Evolutionary conservation across 2,797 vertebrate species (phyloP).

Genomic region (Cephalopachus bancanus): DNA sequence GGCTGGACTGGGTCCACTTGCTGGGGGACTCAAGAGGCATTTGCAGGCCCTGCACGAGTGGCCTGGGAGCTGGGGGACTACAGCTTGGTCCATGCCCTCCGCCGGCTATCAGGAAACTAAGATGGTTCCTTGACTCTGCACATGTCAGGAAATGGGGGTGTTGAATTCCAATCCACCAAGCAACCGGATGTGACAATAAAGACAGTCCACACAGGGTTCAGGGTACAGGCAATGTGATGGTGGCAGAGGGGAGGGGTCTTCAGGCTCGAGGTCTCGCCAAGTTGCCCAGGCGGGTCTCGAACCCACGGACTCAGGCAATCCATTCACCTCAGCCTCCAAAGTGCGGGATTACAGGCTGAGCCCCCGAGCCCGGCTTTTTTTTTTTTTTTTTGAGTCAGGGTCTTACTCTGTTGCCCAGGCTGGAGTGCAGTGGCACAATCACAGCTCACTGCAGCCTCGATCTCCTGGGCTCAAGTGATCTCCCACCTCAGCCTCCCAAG

Average conservation of each 20-base stretch:
- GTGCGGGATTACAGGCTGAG: too few relatives aligned
- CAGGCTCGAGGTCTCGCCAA: neutral
- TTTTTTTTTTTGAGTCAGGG: too few relatives aligned
- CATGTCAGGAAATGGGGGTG: neutral
- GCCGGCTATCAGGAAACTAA: neutral
- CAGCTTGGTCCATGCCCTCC: neutral
- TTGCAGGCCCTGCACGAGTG: neutral
- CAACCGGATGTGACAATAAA: neutral
- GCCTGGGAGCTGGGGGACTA: neutral
- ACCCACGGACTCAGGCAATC: too few relatives aligned
- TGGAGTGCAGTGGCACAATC: too few relatives aligned
- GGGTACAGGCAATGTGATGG: fast-evolving
- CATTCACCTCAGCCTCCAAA: too few relatives aligned
- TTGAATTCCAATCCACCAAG: neutral
- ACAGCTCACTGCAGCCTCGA: too few relatives aligned
- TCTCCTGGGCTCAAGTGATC: too few relatives aligned
- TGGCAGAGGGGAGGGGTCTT: neutral
- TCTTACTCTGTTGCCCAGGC: too few relatives aligned
- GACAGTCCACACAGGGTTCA: neutral
- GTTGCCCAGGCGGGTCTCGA: too few relatives aligned
- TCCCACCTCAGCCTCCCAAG: too few relatives aligned
- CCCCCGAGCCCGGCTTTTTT: too few relatives aligned
- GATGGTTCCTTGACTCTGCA: neutral
- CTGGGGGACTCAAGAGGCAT: neutral
- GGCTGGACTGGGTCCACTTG: too few relatives aligned